Conservation (phyloP, 2,113 vertebrate genomes). For the Pseudorhombus dupliciocellatus region DNA sequence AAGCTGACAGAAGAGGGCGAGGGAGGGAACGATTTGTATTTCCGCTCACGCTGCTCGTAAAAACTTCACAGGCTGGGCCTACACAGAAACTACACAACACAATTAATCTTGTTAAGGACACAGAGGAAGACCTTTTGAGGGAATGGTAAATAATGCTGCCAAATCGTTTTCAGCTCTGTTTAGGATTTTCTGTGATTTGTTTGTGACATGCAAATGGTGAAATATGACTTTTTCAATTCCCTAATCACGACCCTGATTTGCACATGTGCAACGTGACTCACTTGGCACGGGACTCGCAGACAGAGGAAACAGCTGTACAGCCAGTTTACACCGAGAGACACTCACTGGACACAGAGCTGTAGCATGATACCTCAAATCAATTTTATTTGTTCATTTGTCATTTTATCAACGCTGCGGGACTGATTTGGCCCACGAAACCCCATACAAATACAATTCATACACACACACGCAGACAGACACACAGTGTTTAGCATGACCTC, state of each 20-base stretch:
- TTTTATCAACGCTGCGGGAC: constrained; percentile 35
- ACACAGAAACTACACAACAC: constrained; percentile 11
- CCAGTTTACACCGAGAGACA: constrained; percentile 8
- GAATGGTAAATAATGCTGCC: background rate
- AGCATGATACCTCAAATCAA: constrained; percentile 53
- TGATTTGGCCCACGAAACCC: constrained; percentile 40
- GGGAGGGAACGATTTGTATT: constrained; percentile 8
- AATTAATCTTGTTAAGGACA: background rate
- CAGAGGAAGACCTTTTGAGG: background rate
- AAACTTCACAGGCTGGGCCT: constrained; percentile 27
- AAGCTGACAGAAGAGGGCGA: constrained; percentile 30
- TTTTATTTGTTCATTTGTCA: constrained; percentile 66
- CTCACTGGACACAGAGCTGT: constrained; percentile 36
- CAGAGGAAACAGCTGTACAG: constrained; percentile 8
- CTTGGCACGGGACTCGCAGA: constrained; percentile 13
- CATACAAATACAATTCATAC: constrained; percentile 59
- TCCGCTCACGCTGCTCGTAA: background rate
- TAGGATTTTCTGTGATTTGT: too few species aligned
- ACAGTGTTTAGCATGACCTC: constrained; percentile 36
- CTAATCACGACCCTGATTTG: background rate
- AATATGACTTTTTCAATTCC: background rate
- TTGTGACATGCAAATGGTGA: background rate
- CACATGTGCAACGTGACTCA: constrained; percentile 6
- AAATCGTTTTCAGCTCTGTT: too few species aligned
- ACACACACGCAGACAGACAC: constrained; percentile 10